These are phyloP conservation scores for Herpailurus yagouaroundi DNA, from an alignment of 2,113 vertebrate species.

Conservation along the genomic window DNA sequence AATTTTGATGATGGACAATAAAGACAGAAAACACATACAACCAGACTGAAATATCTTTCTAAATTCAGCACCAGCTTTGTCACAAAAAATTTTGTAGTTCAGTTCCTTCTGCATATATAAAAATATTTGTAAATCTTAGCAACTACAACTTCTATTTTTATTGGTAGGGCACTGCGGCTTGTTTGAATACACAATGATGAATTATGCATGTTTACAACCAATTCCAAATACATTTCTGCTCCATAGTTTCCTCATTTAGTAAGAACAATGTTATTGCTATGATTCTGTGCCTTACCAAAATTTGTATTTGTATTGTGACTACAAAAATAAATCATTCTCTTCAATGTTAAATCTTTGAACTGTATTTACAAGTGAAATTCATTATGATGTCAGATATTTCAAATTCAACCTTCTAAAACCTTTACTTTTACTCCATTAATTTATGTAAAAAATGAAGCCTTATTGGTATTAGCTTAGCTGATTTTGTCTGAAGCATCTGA, in stretches of 20 bases:
- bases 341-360: constrained; percentile 49
- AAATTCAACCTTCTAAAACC: not conserved
- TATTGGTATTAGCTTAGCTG: not conserved
- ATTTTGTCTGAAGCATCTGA: not conserved
- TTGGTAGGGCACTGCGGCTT: not conserved
- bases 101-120: not conserved
- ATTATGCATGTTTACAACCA: not conserved
- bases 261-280: not conserved
- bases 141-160: constrained; percentile 11
- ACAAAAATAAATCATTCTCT: constrained; percentile 20
- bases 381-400: constrained; percentile 35
- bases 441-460: not conserved
- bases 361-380: not conserved
- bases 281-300: not conserved
- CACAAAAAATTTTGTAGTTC: not conserved
- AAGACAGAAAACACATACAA: not conserved
- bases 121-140: constrained; percentile 34
- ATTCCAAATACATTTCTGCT: constrained; percentile 17
- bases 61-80: not conserved
- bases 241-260: not conserved
- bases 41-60: not conserved
- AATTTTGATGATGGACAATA: not conserved
- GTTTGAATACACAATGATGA: not conserved
- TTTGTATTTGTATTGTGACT: not conserved
- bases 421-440: not conserved